Evolutionary conservation across 92 coral and sea anemone genomes (phyloP).

Genomic region (Virgularia gustaviana): DNA sequence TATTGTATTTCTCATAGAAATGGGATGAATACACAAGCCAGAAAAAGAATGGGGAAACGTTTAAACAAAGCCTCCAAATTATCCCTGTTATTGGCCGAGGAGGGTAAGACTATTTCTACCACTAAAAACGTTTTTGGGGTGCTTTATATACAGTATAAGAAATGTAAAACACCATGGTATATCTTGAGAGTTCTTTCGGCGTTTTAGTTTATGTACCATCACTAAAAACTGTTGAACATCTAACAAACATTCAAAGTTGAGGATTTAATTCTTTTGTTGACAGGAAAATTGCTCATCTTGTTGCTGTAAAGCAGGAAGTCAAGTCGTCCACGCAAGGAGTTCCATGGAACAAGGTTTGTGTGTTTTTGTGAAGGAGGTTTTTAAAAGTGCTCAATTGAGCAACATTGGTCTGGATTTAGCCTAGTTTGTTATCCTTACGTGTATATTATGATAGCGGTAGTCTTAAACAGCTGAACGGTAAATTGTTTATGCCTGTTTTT

Average conservation of each 20-base stretch:
- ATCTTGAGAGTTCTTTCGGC: no score
- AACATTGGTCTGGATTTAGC: no score
- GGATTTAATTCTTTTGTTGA: neutral
- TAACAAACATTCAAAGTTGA: neutral
- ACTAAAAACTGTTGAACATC: neutral
- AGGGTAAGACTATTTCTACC: slow-evolving; percentile 84
- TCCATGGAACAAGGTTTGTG: slow-evolving; percentile 24
- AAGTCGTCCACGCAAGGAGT: neutral
- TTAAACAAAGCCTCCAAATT: slow-evolving; percentile 79
- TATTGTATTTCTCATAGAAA: slow-evolving; percentile 51
- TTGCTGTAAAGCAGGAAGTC: slow-evolving; percentile 83
- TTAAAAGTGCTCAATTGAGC: no score
- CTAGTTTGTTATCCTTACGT: no score
- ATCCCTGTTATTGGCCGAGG: slow-evolving; percentile 95
- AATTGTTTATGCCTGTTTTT: no score
- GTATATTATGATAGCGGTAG: no score
- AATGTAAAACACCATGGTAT: no score
- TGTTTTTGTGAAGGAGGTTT: no score
- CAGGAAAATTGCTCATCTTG: slow-evolving; percentile 96
- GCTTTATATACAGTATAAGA: no score
- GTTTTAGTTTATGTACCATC: no score
- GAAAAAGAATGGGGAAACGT: slow-evolving; percentile 79
- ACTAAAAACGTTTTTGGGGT: no score
- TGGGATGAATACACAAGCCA: slow-evolving; percentile 81
- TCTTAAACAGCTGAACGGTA: no score